These are phyloP conservation scores for Perdita meconis DNA, from an alignment of 2,888 invertebrate genomes.

Conservation along the genomic window DNA sequence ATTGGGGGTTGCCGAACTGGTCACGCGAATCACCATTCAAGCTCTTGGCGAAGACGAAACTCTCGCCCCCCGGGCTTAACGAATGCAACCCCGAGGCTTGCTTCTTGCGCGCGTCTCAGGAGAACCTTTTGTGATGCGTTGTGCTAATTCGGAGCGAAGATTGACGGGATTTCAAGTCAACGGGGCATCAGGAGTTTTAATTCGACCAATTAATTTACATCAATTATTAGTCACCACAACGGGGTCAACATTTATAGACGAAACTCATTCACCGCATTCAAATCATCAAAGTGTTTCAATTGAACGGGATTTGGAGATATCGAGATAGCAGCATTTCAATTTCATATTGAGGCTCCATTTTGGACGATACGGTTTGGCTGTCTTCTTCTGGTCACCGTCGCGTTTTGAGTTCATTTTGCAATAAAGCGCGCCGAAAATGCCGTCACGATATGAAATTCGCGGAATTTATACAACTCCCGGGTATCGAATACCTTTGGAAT, in stretches of 20 bases:
- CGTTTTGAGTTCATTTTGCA: conserved; percentile 5
- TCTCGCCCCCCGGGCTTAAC: conserved; percentile 17
- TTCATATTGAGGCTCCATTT: conserved; percentile 22
- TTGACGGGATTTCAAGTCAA: not conserved
- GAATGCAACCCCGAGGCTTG: conserved; percentile 6
- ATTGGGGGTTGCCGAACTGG: conserved; percentile 49
- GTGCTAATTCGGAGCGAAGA: conserved; percentile 6
- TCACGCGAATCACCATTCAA: conserved; percentile 61
- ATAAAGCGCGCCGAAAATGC: not conserved
- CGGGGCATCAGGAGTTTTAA: not conserved
- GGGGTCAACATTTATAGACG: no score
- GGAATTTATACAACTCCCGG: not conserved
- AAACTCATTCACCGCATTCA: no score
- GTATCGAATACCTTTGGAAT: no score
- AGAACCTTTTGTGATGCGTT: not conserved
- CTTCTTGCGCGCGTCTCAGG: not conserved
- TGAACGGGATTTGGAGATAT: no score
- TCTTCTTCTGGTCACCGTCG: conserved; percentile 13
- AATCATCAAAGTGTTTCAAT: no score
- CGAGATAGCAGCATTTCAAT: conserved; percentile 16
- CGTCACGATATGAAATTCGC: not conserved
- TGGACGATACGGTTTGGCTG: conserved; percentile 3
- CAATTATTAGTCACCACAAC: not conserved
- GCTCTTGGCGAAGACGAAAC: conserved; percentile 33
- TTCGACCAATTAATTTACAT: not conserved